phyloP scores from a whole-genome alignment of 2,113 vertebrate genomes.

The Aegithalos caudatus region DNA sequence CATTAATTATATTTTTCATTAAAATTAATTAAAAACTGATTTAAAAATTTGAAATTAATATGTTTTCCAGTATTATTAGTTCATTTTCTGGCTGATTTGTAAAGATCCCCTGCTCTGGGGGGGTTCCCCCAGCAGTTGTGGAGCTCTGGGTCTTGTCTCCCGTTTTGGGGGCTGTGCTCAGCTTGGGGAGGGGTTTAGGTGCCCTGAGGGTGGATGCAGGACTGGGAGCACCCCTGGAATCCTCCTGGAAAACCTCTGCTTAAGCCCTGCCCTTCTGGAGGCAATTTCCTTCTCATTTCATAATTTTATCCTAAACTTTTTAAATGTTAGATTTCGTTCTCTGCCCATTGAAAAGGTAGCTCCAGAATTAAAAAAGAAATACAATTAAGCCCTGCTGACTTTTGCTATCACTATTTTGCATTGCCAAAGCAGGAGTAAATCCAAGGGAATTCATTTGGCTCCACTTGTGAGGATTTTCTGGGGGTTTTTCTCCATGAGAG shows the following conservation, averaged over 20 bases:
- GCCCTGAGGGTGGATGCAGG: rapidly evolving
- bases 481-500: rapidly evolving
- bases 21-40: not conserved
- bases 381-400: rapidly evolving
- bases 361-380: not conserved
- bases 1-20: not conserved
- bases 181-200: rapidly evolving
- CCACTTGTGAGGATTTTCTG: not conserved
- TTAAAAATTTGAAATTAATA: not conserved
- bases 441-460: not conserved
- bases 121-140: rapidly evolving
- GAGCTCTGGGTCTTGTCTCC: not conserved
- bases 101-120: rapidly evolving
- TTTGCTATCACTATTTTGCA: not conserved
- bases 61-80: rapidly evolving
- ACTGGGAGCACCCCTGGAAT: not conserved
- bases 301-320: not conserved
- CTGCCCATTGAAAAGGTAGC: not conserved
- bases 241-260: not conserved
- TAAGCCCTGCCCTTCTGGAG: not conserved
- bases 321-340: not conserved
- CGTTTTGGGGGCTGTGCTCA: too few relatives aligned
- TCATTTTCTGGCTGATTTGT: not conserved
- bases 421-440: not conserved
- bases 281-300: not conserved